Conservation (phyloP, 2,888 invertebrate genomes). For the Gortyna flavago region DNA sequence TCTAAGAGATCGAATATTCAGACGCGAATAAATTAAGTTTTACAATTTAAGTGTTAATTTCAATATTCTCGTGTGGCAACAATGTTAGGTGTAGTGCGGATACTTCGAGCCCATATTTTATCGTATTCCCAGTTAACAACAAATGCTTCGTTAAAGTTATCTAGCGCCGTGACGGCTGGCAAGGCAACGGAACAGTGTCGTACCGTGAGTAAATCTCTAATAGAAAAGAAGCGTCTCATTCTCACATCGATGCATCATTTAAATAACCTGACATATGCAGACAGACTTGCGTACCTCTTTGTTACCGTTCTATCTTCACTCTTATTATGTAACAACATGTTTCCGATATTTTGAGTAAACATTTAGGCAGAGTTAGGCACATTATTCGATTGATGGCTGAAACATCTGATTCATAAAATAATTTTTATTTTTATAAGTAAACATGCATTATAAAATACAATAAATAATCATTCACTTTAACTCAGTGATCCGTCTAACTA, state of each 20-base stretch:
- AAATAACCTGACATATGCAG: conserved; percentile 76
- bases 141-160: conserved; percentile 53
- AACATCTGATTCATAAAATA: conserved; percentile 43
- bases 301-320: conserved; percentile 72
- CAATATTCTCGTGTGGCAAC: conserved; percentile 33
- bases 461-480: conserved; percentile 53
- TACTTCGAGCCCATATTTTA: conserved; percentile 40
- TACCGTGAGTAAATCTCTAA: conserved; percentile 78
- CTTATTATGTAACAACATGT: conserved; percentile 73
- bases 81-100: conserved; percentile 36
- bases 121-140: conserved; percentile 45
- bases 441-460: conserved; percentile 56
- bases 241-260: conserved; percentile 81
- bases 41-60: conserved; percentile 50
- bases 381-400: conserved; percentile 53
- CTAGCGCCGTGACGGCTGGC: conserved; percentile 57
- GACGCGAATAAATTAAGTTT: conserved; percentile 62
- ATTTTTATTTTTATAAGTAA: conserved; percentile 37
- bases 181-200: conserved; percentile 77
- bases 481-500: conserved; percentile 46
- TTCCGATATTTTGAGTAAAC: conserved; percentile 71
- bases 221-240: conserved; percentile 84
- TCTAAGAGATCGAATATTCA: conserved; percentile 75
- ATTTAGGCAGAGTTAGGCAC: conserved; percentile 64
- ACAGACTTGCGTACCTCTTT: conserved; percentile 73